Percentiles rank a stretch among this genome's conserved stretches.
phyloP scores from a whole-genome alignment of 2,797 vertebrate species.

The Phyllotis vaccarum region DNA sequence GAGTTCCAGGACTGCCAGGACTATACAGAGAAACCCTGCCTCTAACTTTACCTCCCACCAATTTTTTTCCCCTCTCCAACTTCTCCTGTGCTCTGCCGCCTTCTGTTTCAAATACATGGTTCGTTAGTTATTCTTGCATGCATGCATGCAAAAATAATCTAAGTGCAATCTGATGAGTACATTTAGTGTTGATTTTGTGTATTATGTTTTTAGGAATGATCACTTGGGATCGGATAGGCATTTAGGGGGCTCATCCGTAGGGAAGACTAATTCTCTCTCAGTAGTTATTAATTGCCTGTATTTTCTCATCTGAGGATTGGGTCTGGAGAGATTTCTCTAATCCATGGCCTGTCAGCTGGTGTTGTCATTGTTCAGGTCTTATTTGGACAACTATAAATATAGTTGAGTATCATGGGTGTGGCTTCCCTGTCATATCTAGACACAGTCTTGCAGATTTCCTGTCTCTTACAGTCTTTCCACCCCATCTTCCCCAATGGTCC shows the following conservation, averaged over 20 bases:
- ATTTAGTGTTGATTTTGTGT: not conserved
- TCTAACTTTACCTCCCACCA: not conserved
- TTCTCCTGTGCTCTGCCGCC: not conserved
- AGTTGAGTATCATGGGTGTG: not conserved
- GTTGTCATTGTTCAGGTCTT: not conserved
- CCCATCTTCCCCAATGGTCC: not conserved
- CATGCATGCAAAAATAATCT: not conserved
- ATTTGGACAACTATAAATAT: not conserved
- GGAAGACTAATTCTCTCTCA: not conserved
- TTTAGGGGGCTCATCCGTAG: not conserved
- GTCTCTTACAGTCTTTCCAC: not conserved
- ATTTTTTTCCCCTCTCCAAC: not conserved
- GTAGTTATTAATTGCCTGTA: not conserved
- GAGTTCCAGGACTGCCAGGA: not conserved
- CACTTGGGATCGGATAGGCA: not conserved
- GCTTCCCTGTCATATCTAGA: not conserved
- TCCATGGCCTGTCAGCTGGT: not conserved
- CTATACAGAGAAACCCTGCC: not conserved
- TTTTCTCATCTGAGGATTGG: not conserved
- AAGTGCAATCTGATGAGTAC: not conserved
- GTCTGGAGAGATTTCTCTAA: not conserved
- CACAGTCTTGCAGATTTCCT: not conserved
- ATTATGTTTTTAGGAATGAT: not conserved
- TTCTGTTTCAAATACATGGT: not conserved
- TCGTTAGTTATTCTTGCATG: not conserved